A percentile compares a stretch with the other conserved stretches of the same genome.
Evolutionary conservation across 1,140 invertebrate genomes (phyloP).

Genomic region (Microvelia longipes): DNA sequence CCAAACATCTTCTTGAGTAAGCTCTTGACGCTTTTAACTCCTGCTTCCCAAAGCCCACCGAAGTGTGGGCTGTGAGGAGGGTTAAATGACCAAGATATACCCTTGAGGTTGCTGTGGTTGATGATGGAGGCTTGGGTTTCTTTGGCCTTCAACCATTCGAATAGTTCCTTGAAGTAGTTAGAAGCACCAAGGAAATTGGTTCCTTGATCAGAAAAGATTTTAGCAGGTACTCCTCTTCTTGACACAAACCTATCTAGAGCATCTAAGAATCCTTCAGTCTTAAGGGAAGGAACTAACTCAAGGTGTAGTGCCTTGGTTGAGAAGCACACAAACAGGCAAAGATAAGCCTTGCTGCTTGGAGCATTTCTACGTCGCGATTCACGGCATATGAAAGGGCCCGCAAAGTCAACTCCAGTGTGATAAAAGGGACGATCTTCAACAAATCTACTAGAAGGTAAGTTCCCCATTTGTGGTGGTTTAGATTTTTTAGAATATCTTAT

Average conservation of each 20-base stretch:
- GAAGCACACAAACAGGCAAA: slow-evolving; percentile 32
- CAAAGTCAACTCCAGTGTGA: slow-evolving; percentile 29
- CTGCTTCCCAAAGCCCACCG: no score
- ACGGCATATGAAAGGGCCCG: slow-evolving; percentile 29
- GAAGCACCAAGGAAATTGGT: slow-evolving; percentile 28
- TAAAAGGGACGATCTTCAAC: slow-evolving; percentile 22
- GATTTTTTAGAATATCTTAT: slow-evolving; percentile 14
- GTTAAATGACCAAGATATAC: slow-evolving; percentile 23
- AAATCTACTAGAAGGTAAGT: slow-evolving; percentile 24
- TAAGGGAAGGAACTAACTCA: slow-evolving; percentile 29
- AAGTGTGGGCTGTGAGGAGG: slow-evolving; percentile 30
- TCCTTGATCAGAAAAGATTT: slow-evolving; percentile 28
- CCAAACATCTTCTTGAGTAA: no score
- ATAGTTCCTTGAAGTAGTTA: no score
- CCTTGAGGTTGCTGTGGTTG: not conserved
- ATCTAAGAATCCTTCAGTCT: slow-evolving; percentile 29
- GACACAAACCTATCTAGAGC: slow-evolving; percentile 21
- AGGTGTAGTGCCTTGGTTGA: slow-evolving; percentile 30
- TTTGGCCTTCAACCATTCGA: not conserved
- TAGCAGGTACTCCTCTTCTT: not conserved
- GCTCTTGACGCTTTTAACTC: no score
- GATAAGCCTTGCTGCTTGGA: slow-evolving; percentile 27
- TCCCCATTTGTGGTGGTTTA: slow-evolving; percentile 23
- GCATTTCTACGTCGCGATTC: slow-evolving; percentile 16
- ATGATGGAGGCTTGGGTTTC: not conserved